Conservation (phyloP, 2,888 invertebrate species). For the Chymomyza procnemis region DNA sequence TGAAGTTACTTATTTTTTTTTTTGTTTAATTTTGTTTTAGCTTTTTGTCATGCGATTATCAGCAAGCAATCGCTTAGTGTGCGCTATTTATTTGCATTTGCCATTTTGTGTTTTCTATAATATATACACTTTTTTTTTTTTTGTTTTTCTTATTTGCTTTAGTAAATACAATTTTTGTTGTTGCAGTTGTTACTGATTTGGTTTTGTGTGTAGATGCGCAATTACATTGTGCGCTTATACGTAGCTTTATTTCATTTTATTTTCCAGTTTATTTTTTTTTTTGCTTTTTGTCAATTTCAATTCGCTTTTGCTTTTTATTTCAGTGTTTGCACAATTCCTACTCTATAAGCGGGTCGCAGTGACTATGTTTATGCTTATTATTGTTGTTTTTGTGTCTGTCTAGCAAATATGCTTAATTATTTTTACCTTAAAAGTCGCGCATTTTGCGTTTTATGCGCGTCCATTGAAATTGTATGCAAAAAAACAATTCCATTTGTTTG, state of each 20-base stretch:
- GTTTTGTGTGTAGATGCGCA: slow-evolving; percentile 65
- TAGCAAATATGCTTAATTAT: slow-evolving; percentile 73
- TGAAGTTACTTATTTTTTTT: too few species aligned
- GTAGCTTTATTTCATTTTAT: slow-evolving; percentile 29
- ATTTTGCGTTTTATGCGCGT: slow-evolving; percentile 18
- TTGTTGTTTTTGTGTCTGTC: slow-evolving; percentile 38
- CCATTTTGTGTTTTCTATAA: slow-evolving; percentile 31
- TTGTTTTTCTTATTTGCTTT: slow-evolving; percentile 51
- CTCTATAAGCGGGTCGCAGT: not conserved
- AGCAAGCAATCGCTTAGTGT: slow-evolving; percentile 62
- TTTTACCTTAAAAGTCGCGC: slow-evolving; percentile 72
- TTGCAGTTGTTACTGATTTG: slow-evolving; percentile 26
- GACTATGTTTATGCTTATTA: slow-evolving; percentile 18
- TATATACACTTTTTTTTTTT: slow-evolving; percentile 35
- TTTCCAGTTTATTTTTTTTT: slow-evolving; percentile 7
- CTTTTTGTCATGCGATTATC: slow-evolving; percentile 66
- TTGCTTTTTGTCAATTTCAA: slow-evolving; percentile 49
- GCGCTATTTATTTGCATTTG: slow-evolving; percentile 61
- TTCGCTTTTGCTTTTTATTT: slow-evolving; percentile 54
- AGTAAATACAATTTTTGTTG: slow-evolving; percentile 30
- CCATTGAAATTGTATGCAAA: slow-evolving; percentile 51
- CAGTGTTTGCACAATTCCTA: slow-evolving; percentile 29
- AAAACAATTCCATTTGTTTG: slow-evolving; percentile 56
- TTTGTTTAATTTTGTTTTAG: not conserved
- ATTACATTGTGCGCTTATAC: slow-evolving; percentile 68